Percentiles rank a stretch among this genome's conserved stretches.
phyloP scores from a whole-genome alignment of 1,140 invertebrate species.

The Protaetia brevitarsis region DNA sequence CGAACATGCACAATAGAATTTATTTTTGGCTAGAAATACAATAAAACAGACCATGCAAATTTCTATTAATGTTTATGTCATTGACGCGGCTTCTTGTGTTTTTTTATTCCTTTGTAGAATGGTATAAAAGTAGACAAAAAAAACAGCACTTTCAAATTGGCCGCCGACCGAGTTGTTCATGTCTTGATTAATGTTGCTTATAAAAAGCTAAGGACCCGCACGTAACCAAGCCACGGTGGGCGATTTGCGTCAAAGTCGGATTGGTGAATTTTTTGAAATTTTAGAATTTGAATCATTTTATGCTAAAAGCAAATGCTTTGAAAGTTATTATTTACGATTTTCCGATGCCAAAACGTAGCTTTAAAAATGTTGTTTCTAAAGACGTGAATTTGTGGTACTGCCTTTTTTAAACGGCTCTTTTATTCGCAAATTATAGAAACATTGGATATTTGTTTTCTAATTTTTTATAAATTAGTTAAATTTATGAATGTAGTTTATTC shows the following conservation, averaged over 20 bases:
- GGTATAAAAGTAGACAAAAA: not conserved
- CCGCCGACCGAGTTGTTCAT: not conserved
- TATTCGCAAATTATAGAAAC: too few species aligned
- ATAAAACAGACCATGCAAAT: not conserved
- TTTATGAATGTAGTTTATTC: too few species aligned
- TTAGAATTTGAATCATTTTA: conserved; percentile 4
- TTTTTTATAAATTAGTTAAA: too few species aligned
- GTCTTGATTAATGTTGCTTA: conserved; percentile 16
- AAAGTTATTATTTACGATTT: not conserved
- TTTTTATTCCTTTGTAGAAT: not conserved
- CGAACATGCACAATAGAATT: not conserved
- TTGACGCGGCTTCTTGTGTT: too few species aligned
- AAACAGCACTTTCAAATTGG: conserved; percentile 1
- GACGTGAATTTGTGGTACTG: too few species aligned
- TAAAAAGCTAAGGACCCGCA: not conserved
- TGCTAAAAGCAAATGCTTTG: not conserved
- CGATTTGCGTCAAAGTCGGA: not conserved
- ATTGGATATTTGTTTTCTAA: too few species aligned
- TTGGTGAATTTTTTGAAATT: not conserved
- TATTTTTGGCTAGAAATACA: not conserved
- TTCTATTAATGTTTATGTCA: not conserved
- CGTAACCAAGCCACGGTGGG: not conserved
- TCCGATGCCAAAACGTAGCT: too few species aligned
- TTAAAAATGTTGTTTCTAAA: too few species aligned
- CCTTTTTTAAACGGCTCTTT: too few species aligned